Evolutionary conservation across 1,140 invertebrate genomes (phyloP).

Genomic region (Meloidogyne hapla): DNA sequence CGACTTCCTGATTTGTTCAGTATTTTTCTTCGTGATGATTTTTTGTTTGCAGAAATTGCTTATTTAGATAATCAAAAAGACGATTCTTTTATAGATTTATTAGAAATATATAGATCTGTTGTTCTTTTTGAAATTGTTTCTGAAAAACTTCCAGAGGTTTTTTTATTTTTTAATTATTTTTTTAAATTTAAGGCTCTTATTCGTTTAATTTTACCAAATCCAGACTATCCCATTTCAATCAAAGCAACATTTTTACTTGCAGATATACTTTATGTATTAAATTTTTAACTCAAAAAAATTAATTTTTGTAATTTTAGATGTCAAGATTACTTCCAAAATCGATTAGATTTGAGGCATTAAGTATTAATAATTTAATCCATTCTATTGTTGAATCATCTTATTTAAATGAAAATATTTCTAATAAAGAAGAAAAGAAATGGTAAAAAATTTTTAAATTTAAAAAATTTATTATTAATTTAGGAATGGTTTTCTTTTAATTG

Average conservation of each 20-base stretch:
- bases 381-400: background rate
- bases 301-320: background rate
- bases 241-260: background rate
- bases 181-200: background rate
- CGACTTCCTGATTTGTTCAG: background rate
- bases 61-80: background rate
- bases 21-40: background rate
- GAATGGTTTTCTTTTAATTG: background rate
- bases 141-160: background rate
- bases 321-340: background rate
- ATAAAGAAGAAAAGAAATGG: background rate
- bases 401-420: background rate
- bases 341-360: background rate
- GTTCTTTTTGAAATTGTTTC: background rate
- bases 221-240: background rate
- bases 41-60: background rate
- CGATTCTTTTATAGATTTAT: background rate
- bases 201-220: background rate
- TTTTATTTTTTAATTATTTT: background rate
- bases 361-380: background rate
- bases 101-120: background rate
- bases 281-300: background rate
- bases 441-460: background rate
- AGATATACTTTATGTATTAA: background rate
- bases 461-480: background rate